phyloP scores from a whole-genome alignment of 2,888 invertebrate species.

The Scotopteryx bipunctaria region DNA sequence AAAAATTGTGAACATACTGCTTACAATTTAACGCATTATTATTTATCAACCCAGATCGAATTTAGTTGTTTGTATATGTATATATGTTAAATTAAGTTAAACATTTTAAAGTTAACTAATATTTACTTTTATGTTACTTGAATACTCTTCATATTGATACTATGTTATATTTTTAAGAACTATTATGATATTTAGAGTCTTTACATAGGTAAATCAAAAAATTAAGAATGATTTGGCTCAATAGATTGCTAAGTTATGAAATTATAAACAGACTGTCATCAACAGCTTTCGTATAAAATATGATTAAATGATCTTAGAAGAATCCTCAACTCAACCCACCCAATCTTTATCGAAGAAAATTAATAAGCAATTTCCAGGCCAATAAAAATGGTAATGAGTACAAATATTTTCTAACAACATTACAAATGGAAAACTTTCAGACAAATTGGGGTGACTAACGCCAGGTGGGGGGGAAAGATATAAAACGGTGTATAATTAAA shows the following conservation, averaged over 20 bases:
- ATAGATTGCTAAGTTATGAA: not conserved
- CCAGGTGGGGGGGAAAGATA: slow-evolving; percentile 35
- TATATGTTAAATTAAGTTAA: too few species aligned
- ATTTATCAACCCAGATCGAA: too few species aligned
- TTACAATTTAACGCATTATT: too few species aligned
- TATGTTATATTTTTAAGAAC: too few species aligned
- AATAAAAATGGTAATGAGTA: slow-evolving; percentile 36
- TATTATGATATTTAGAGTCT: too few species aligned
- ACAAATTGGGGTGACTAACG: slow-evolving; percentile 35
- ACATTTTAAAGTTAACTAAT: too few species aligned
- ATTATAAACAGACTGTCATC: not conserved
- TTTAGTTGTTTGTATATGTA: too few species aligned
- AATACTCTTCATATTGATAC: too few species aligned
- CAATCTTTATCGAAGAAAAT: slow-evolving; percentile 16
- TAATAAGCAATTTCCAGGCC: slow-evolving; percentile 15
- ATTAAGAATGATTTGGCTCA: too few species aligned
- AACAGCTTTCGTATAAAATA: not conserved
- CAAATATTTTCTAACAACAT: slow-evolving; percentile 33
- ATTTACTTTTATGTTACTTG: too few species aligned
- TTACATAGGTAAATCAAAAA: too few species aligned
- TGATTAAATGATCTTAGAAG: not conserved
- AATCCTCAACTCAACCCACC: not conserved
- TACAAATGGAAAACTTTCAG: slow-evolving; percentile 31
- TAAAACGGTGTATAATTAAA: slow-evolving; percentile 49
- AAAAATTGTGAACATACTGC: too few species aligned